phyloP scores from a whole-genome alignment of 2,888 invertebrate genomes.

The Erannis defoliaria region DNA sequence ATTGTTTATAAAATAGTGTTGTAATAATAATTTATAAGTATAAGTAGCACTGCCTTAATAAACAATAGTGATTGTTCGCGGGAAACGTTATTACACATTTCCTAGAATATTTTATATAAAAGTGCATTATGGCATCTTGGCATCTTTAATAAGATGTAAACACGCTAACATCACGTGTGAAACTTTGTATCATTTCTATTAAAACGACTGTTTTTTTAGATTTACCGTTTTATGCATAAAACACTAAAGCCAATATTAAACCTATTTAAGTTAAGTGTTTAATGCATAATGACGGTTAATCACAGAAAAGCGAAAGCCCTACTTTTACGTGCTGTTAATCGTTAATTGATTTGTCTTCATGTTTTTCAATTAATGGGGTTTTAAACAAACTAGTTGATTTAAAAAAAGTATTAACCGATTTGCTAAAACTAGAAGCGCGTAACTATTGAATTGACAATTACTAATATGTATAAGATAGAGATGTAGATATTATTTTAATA shows the following conservation, averaged over 20 bases:
- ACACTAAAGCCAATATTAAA: no score
- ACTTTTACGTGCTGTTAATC: not conserved
- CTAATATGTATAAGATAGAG: slow-evolving; percentile 28
- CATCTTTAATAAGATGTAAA: not conserved
- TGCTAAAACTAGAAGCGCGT: slow-evolving; percentile 8
- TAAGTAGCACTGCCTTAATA: slow-evolving; percentile 25
- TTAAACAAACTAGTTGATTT: no score
- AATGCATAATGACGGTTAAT: no score
- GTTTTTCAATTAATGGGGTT: no score
- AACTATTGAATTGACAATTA: slow-evolving; percentile 24
- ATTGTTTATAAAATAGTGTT: no score
- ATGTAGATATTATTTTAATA: slow-evolving; percentile 24
- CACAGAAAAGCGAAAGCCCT: no score
- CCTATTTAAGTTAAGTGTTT: no score
- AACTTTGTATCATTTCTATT: not conserved
- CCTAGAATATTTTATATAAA: not conserved
- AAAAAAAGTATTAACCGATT: not conserved
- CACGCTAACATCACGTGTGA: not conserved
- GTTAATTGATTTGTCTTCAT: no score
- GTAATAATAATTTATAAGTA: not conserved
- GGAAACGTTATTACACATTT: not conserved
- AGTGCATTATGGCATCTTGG: not conserved
- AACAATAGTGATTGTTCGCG: slow-evolving; percentile 10
- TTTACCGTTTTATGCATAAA: no score
- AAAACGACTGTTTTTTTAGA: not conserved